A percentile compares a stretch with the other conserved stretches of the same genome.
These are phyloP conservation scores for Selenia dentaria DNA, from an alignment of 2,888 invertebrate species.

Conservation along the genomic window DNA sequence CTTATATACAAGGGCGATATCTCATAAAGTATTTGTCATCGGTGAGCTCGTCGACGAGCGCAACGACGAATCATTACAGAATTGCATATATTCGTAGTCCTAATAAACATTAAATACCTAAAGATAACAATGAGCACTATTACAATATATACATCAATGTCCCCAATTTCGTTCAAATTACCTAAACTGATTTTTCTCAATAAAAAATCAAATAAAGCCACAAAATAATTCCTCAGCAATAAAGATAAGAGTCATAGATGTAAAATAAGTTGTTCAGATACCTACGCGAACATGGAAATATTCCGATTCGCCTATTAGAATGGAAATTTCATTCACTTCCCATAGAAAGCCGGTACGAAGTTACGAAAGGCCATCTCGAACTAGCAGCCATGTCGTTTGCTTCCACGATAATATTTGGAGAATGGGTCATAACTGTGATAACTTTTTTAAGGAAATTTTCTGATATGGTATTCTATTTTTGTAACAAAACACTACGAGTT, in stretches of 20 bases:
- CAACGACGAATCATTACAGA: too few species aligned
- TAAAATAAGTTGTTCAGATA: constrained; percentile 28
- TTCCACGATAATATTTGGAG: background rate
- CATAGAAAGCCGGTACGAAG: constrained; percentile 48
- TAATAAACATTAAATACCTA: too few species aligned
- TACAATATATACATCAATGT: background rate
- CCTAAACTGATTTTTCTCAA: constrained; percentile 16
- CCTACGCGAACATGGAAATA: constrained; percentile 25
- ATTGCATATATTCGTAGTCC: too few species aligned
- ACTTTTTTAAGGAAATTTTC: too few species aligned
- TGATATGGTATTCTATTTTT: too few species aligned
- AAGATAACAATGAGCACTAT: too few species aligned
- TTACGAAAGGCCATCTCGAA: constrained; percentile 32
- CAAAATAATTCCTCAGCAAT: constrained; percentile 10
- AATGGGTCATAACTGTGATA: background rate
- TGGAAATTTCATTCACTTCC: constrained; percentile 49
- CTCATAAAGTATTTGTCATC: too few species aligned
- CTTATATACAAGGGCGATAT: too few species aligned
- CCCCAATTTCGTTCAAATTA: constrained; percentile 19
- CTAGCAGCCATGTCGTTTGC: background rate
- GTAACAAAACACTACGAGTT: too few species aligned
- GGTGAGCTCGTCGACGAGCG: too few species aligned
- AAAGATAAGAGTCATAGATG: constrained; percentile 24
- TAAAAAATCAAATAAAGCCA: too few species aligned
- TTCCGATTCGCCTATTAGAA: constrained; percentile 40